Evolutionary conservation across 2,888 invertebrate genomes (phyloP), one percentile per base, ranked within the genome.

Genomic region (Caenorhabditis sp.): DNA sequence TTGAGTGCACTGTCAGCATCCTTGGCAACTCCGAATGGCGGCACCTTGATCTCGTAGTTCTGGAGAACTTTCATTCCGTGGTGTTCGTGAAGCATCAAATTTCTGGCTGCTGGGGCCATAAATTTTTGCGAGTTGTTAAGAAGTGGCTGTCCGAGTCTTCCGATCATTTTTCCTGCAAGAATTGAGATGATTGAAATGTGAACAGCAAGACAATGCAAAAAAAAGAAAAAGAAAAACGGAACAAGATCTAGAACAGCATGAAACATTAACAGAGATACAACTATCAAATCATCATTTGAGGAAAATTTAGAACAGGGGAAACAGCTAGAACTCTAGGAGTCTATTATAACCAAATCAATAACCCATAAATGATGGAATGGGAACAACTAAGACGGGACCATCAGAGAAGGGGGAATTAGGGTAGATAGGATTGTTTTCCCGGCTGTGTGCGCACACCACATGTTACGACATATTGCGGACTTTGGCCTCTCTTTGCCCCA

Each of bases 11-110:
- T 88, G 4, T 90, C 88, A 22, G 90, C 88, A 20, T 88, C 84
- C 28, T 78, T 83, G 32, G 91, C 91, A n/a, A 91, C 88, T 28
- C 87, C 90, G 78, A 89, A 90, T 22, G 88, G 87, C 26, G 91
- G 91, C 24, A 91, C 86, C 72, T 86, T 87, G 79, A 91, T 88
- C 24, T 86, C 79, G 44, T 85, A 86, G 50, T 71, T 79, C 64
- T 89, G 79, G 20, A 91, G 83, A 50, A 91, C 70, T 26, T 80
- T 70, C 85, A 91, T 88, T 40, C 90, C 91, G 69, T 88, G 88
- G 72, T 91, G 88, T 78, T 91, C 91, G 65, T 91, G 91, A 35
- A 91, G 89, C 89, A 89, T 91, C 51, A 91, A 70, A 20, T 79
- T 87, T 69, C 84, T 76, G 55, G 83, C 80, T 11, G 87, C 85